Conservation (phyloP, 2,113 vertebrate genomes). For the Cricetomys ansorgei region DNA sequence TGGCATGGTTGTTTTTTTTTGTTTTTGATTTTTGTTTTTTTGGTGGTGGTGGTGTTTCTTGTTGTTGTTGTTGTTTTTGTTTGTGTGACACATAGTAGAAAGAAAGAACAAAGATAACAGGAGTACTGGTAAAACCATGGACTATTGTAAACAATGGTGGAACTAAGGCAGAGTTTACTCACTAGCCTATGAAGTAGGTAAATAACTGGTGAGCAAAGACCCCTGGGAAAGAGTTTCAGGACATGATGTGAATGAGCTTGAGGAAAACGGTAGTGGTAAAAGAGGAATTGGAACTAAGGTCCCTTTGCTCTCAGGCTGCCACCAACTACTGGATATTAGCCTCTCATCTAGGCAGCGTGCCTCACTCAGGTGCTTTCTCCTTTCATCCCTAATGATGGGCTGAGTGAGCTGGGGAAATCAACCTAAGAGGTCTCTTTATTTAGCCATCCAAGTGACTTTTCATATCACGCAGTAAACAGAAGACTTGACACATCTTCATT, state of each 20-base stretch:
- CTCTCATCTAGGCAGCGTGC: background rate
- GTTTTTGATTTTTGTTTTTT: too few relatives aligned
- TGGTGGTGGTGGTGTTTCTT: too few relatives aligned
- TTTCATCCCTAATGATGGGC: background rate
- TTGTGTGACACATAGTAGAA: too few relatives aligned
- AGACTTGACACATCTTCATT: background rate
- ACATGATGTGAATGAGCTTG: background rate
- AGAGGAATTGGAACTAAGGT: background rate
- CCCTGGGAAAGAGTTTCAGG: background rate
- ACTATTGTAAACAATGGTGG: background rate
- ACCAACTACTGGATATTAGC: background rate
- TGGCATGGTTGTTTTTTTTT: too few relatives aligned
- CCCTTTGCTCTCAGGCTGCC: background rate
- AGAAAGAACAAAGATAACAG: background rate
- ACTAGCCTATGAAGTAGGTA: background rate
- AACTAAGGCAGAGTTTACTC: background rate
- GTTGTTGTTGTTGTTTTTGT: too few relatives aligned
- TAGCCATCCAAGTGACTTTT: background rate
- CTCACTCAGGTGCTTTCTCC: background rate
- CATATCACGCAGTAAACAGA: background rate
- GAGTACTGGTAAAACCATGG: background rate
- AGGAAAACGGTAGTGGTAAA: background rate
- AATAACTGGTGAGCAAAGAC: background rate
- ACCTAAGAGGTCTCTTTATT: slow-evolving; percentile 29
- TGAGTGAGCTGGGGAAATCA: background rate